Base-by-base conservation (phyloP, 1,140 invertebrate species). In the Scaptomyza montana region DNA sequence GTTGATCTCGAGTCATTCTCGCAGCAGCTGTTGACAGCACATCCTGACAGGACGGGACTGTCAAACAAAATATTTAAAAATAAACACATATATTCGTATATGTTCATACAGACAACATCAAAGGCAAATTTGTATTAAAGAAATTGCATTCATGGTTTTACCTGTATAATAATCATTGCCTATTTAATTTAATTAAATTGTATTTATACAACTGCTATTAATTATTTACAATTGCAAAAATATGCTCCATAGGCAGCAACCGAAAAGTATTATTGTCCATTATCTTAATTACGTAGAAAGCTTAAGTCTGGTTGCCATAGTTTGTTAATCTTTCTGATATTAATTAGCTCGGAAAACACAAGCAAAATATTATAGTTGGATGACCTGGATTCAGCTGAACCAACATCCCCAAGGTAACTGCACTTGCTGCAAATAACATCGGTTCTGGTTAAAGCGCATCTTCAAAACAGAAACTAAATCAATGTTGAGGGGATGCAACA, bases 1-100 rank as follows among this genome's bases (percentile, higher is more conserved):
- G 75, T 70, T 85, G 49, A 64, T 78, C 82, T 86, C 63, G 65
- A 87, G 82, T 19, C 57, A 50, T 30, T 36, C 53, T 70, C 36
- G 13, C 43, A 36, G 57, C 63, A 57, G 59, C 47, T 55, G 47
- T 46, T 80, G 80, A 74, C 81, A 71, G 21, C 56, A 21, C 50
- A 79, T 62, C 75, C 71, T 82, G 81, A 78, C 81, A 86, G 65
- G 7, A 36, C 30, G 53, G 55, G 66, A 41, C 67, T 56, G 45
- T 12, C 59, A 70, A 56, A 61, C 0, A 16, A 53, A 28, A 36
- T 39, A 36, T 25, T 47, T 12, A 50, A 45, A 45, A 43, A 13
- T 25, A 41, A 25, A 16, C 0, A 10, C 8, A 46, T 25, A 33
- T 43, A 43, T 43, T 41, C 12, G 2, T 41, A 59, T 12, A 19